Percentiles rank a stretch among this genome's conserved stretches.
phyloP scores from a whole-genome alignment of 2,113 vertebrate species.

The Tragelaphus scriptus region DNA sequence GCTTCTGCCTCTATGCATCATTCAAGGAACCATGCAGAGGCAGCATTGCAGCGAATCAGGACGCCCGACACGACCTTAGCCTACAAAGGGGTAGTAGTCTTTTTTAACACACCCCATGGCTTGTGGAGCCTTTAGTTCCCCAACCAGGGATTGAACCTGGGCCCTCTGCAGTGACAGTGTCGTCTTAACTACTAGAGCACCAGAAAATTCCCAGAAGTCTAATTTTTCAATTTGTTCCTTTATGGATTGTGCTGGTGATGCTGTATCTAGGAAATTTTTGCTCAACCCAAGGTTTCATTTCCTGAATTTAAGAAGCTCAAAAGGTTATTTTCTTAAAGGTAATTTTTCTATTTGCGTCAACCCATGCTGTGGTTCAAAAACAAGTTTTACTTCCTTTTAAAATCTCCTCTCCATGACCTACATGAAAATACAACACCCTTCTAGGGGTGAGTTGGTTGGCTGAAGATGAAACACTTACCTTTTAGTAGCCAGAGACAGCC shows the following conservation, averaged over 20 bases:
- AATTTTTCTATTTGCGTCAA: neutral
- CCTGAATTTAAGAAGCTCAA: neutral
- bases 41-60: neutral
- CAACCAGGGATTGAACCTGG: fast-evolving
- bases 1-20: fast-evolving
- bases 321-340: neutral
- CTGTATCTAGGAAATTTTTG: neutral
- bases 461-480: neutral
- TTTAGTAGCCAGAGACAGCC: neutral
- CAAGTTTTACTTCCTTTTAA: neutral
- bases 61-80: fast-evolving
- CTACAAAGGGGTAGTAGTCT: fast-evolving
- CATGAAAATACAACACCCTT: neutral
- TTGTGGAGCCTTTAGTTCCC: neutral
- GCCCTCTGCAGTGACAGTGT: neutral
- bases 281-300: neutral
- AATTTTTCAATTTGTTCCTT: neutral
- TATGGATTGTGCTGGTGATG: neutral
- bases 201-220: neutral
- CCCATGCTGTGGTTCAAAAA: neutral
- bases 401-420: neutral
- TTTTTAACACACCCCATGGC: neutral
- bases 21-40: neutral
- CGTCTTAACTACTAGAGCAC: neutral
- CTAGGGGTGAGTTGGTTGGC: neutral